These are phyloP conservation scores for Anas bahamensis DNA, from an alignment of 2,797 vertebrate genomes.

Conservation along the genomic window DNA sequence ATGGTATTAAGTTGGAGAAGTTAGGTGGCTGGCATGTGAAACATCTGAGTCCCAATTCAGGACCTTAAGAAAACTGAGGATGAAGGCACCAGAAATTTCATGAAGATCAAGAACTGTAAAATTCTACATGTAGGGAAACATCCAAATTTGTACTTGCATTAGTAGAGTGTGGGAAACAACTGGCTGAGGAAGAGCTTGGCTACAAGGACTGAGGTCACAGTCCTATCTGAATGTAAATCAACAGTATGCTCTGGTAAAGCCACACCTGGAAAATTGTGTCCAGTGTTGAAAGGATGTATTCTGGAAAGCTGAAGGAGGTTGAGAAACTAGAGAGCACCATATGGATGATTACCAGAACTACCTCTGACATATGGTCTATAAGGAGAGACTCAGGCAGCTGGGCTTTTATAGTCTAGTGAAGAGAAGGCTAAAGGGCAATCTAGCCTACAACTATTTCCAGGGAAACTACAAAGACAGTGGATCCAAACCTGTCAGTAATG, in stretches of 20 bases:
- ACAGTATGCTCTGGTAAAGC: neutral
- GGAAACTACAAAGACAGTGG: neutral
- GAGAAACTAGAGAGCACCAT: neutral
- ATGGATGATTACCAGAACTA: neutral
- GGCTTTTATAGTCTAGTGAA: neutral
- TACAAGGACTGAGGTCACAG: neutral
- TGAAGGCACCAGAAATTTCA: neutral
- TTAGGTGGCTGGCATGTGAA: neutral
- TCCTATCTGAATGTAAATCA: neutral
- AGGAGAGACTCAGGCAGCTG: neutral
- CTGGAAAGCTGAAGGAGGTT: neutral
- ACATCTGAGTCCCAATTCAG: neutral
- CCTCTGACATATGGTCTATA: neutral
- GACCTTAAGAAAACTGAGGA: neutral
- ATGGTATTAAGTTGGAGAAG: neutral
- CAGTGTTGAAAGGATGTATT: neutral
- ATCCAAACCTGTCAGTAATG: neutral
- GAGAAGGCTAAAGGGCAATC: neutral
- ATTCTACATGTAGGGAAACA: neutral
- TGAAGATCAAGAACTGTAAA: neutral
- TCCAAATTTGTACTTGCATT: neutral
- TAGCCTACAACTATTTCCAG: neutral
- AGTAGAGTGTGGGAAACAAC: neutral
- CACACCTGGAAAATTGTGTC: neutral
- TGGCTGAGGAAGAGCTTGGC: neutral